Evolutionary conservation across 2,888 invertebrate species (phyloP), one percentile per base, ranked within the genome.

Genomic region (Drosophila nr. medialis): DNA sequence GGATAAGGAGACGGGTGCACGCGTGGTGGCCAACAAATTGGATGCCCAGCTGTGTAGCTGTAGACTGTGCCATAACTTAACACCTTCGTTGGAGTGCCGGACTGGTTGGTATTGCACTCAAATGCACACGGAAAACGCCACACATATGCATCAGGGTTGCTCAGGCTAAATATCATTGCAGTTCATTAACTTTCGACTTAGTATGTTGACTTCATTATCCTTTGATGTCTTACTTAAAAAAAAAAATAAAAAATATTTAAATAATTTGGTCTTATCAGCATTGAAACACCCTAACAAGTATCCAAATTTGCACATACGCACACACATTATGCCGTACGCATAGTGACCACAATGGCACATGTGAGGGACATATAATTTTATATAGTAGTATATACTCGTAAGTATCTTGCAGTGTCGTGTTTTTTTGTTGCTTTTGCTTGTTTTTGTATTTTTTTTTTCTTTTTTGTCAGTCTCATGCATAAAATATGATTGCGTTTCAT

Each of bases 401-500:
- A 74, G 70, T 74, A 63, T 77, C 54, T 75, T 60, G 72, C 60
- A 77, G 69, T 53, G 62, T 32, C 48, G 51, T 42, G 42, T 29
- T 50, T 30, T 51, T 30, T 51, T 65, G 24, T 66, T 64, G 27
- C 27, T 53, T 58, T 64, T 56, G 64, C 36, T 60, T 72, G n/a
- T 42, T 53, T 1, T 21, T 45, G 30, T 42, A 3, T 49, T 48
- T 55, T 30, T 0, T 8, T 30, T 4, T 48, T 58, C n/a, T n/a
- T 65, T 72, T 72, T 78, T 80, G 74, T 67, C 66, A 70, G 81
- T 64, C 77, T 72, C 87, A 83, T 86, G 72, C 89, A 86, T 86
- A 89, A 86, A 86, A 86, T 89, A 86, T 86, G 86, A 86, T 86
- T 89, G 87, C 89, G 77, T 87, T 89, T 88, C 85, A 86, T 86